These are phyloP conservation scores for Melangyna quadrimaculata DNA, from an alignment of 2,888 invertebrate genomes.

Conservation along the genomic window DNA sequence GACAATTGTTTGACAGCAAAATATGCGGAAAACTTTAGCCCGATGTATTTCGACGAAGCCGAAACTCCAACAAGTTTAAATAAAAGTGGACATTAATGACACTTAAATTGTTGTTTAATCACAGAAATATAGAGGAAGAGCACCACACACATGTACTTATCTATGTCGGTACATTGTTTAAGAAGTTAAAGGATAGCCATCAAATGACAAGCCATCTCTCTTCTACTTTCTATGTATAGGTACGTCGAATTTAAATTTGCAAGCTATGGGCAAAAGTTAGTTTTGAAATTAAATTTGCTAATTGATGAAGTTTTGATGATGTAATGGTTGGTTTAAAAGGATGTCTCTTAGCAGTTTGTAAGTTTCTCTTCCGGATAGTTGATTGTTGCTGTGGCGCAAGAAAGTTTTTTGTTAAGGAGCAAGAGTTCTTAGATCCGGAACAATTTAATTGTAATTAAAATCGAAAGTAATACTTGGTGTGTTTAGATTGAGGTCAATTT, in stretches of 20 bases:
- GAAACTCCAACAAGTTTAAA: constrained; percentile 9
- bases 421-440: constrained; percentile 10
- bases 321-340: constrained; percentile 27
- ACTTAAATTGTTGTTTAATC: constrained; percentile 39
- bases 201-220: background rate
- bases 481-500: constrained; percentile 47
- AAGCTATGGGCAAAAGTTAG: constrained; percentile 30
- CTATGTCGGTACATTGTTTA: background rate
- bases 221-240: background rate
- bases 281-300: constrained; percentile 53
- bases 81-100: constrained; percentile 31
- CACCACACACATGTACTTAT: background rate
- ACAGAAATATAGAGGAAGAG: background rate
- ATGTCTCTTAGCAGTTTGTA: constrained; percentile 32
- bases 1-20: constrained; percentile 42
- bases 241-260: background rate
- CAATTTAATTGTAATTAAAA: constrained; percentile 46
- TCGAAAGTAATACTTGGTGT: constrained; percentile 12
- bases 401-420: background rate
- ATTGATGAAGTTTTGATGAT: constrained; percentile 66
- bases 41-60: background rate
- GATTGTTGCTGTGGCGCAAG: constrained; percentile 31
- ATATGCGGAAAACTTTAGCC: constrained; percentile 39
- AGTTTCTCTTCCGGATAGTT: constrained; percentile 28
- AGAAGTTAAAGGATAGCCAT: background rate